Conservation (phyloP, 2,888 invertebrate species). For the Oscheius sp. region DNA sequence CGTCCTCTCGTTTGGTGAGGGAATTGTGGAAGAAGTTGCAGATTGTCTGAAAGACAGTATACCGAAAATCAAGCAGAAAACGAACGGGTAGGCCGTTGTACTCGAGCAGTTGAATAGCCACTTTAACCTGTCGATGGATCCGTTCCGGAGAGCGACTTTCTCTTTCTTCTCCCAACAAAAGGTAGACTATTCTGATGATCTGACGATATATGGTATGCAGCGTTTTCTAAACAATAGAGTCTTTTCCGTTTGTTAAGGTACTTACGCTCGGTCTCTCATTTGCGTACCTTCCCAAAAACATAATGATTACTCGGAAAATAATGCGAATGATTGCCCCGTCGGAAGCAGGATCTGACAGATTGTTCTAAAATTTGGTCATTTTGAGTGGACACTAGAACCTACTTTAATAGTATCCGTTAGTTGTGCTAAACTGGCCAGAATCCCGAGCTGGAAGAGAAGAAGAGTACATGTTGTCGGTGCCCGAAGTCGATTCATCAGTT, state of each 20-base stretch:
- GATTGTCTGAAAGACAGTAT: too few species aligned
- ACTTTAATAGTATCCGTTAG: background rate
- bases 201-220: too few species aligned
- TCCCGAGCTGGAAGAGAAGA: background rate
- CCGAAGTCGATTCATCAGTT: background rate
- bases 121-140: background rate
- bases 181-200: too few species aligned
- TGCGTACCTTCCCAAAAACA: too few species aligned
- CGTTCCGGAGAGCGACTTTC: background rate
- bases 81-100: background rate
- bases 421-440: background rate
- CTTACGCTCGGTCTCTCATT: too few species aligned
- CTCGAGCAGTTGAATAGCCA: conserved; percentile 8
- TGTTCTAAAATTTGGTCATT: background rate
- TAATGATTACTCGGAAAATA: background rate
- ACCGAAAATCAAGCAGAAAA: background rate
- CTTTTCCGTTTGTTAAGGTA: too few species aligned
- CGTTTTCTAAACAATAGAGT: too few species aligned
- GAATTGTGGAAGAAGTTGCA: too few species aligned
- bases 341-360: too few species aligned
- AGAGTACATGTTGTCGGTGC: background rate
- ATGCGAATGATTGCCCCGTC: background rate
- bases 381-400: background rate
- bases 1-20: too few species aligned
- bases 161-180: too few species aligned